Base-by-base conservation (phyloP, 2,797 vertebrate species). In the Rhynchonycteris naso region DNA sequence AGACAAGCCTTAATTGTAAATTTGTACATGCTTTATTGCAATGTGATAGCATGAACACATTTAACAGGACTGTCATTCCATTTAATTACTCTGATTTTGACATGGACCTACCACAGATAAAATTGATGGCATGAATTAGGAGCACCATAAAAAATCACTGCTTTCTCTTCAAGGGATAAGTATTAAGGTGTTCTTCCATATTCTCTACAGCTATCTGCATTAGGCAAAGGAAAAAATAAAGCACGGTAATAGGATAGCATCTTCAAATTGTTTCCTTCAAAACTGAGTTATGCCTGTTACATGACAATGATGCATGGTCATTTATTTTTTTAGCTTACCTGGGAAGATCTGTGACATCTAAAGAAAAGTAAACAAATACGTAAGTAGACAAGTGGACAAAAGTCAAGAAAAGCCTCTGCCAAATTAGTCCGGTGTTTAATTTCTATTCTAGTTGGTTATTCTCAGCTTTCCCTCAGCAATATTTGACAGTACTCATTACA, bases 31-130 rank as follows among this genome's bases (percentile, higher is more conserved):
- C 95, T 98, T 98, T 98, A 98, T 98, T 98, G 96, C 97, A 0
- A 93, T 96, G 97, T 96, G 97, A 96, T 95, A 88, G 95, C 97
- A 98, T 88, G 96, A 97, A 95, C 97, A 95, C 94, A 97, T 98
- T 97, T 97, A 98, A 96, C 97, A 96, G 92, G 91, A 95, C 52
- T 98, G 97, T 98, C 97, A 96, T 96, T 94, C 95, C 96, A 97
- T 96, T 97, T 98, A 97, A 98, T 97, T 98, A 97, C 97, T 97
- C 97, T 92, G 96, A 97, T 98, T 98, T 96, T 98, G 97, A 97
- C 97, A 96, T 58, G 61, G 65, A 97, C 95, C 96, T 98, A 97
- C 96, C 97, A 96, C 65, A 2, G 90, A 93, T 96, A 88, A 96
- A 98, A 98, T 59, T 94, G 97, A 98, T 97, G 83, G 61, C 33